phyloP scores from a whole-genome alignment of 1,140 invertebrate species.

The Lerema accius region DNA sequence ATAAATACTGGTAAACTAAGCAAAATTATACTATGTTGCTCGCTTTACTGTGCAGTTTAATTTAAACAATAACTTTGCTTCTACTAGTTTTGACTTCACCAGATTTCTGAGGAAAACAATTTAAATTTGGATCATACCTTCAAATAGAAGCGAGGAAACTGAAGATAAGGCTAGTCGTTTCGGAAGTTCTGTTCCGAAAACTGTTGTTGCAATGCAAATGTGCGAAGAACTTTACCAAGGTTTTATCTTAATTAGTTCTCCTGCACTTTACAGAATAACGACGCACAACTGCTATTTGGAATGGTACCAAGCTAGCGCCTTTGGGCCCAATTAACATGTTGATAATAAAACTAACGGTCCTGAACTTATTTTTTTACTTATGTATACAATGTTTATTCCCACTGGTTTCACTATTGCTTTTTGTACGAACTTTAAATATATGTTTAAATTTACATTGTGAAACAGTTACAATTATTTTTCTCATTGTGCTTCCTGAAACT shows the following conservation, averaged over 20 bases:
- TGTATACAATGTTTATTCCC: constrained; percentile 6
- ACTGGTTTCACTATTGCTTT: constrained; percentile 6
- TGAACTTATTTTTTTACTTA: constrained; percentile 41
- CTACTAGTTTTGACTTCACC: background rate
- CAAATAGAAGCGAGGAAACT: background rate
- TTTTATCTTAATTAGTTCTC: constrained; percentile 34
- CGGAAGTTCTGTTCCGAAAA: constrained; percentile 28
- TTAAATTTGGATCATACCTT: constrained; percentile 1
- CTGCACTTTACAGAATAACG: constrained; percentile 47
- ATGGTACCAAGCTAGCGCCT: constrained; percentile 52
- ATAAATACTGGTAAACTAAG: no score
- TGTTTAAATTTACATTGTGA: constrained; percentile 5
- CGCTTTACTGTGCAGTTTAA: no score
- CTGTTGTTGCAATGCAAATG: constrained; percentile 34
- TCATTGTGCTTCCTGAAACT: background rate
- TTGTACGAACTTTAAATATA: constrained; percentile 5
- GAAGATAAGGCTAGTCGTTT: constrained; percentile 29
- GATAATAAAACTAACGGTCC: constrained; percentile 58
- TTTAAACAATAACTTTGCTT: no score
- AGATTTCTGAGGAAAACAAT: constrained; percentile 13
- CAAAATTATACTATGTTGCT: no score
- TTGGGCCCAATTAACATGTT: constrained; percentile 63
- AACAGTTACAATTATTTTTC: constrained; percentile 9
- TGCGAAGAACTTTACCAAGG: constrained; percentile 32
- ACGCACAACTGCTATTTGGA: constrained; percentile 56